Conservation (phyloP, 2,888 invertebrate genomes). For the Patella ulyssiponensis region DNA sequence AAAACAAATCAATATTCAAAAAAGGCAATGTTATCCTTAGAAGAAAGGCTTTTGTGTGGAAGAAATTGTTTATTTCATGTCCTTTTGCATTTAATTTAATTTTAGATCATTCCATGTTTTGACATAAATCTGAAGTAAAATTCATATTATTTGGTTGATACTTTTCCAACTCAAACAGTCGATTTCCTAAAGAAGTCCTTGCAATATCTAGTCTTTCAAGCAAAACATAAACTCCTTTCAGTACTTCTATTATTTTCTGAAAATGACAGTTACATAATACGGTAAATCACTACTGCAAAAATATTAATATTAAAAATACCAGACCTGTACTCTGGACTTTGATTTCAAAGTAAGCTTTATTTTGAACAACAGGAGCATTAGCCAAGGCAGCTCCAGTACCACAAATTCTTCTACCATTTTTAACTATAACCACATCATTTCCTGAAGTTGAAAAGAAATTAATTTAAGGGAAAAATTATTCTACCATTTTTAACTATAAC, state of each 20-base stretch:
- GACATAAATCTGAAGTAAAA: no score
- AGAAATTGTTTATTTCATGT: no score
- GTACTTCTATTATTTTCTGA: no score
- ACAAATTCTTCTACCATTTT: conserved; percentile 92
- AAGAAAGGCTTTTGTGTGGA: no score
- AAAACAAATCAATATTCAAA: neutral
- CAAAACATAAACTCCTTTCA: neutral
- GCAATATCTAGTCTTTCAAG: neutral
- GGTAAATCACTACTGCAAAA: no score
- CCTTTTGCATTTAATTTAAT: no score
- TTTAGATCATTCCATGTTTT: no score
- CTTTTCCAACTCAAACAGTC: no score
- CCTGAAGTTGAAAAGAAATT: conserved; percentile 76
- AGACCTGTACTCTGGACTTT: conserved; percentile 94
- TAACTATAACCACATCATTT: conserved; percentile 95
- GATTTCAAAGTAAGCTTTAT: conserved; percentile 98
- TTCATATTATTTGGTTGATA: no score
- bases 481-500: conserved; percentile 95
- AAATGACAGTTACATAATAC: no score
- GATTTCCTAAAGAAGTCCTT: neutral
- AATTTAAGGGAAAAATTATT: conserved; percentile 77
- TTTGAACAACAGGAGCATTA: conserved; percentile 92
- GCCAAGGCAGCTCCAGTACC: conserved; percentile 96
- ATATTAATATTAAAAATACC: conserved; percentile 15
- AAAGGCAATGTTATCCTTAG: no score